Evolutionary conservation across 2,888 invertebrate genomes (phyloP), one percentile per base, ranked within the genome.

Genomic region (Fragum whitleyi): DNA sequence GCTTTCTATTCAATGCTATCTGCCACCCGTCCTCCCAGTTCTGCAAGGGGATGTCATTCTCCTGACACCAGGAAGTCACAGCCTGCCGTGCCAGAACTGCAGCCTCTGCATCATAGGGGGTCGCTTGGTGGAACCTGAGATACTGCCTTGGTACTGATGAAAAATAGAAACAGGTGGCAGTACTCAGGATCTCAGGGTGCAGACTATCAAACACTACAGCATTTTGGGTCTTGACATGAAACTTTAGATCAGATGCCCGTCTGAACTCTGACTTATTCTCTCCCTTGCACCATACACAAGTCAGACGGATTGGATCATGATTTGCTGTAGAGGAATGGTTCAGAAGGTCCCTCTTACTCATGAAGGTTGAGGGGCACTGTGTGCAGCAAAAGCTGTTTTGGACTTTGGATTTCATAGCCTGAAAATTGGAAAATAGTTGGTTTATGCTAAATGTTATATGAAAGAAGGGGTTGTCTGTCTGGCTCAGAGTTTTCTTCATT

Each of bases 321-420:
- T 57, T 57, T n/a, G 57, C 57, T 2, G 57, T 57, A 7, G 57
- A 57, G 6, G 3, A 21, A 23, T 57, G 57, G 21, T 21, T 26
- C 2, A 57, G 23, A n/a, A 57, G 57, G n/a, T 57, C 9, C n/a
- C 3, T 57, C 57, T 57, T 57, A 14, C 19, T 26, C 21, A 26
- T 57, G 57, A 57, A 57, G 11, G 57, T 57, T 23, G 57, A 57
- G 9, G 57, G 57, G n/a, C 57, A 57, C n/a, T 57, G 11, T 11
- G 11, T n/a, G n/a, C 57, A 57, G 23, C 11, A 9, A n/a, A 57
- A 57, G 32, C 32, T 36, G 32, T 36, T n/a, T 9, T 36, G 32
- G 32, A 36, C 32, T n/a, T n/a, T n/a, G n/a, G 32, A 36, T 36
- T 36, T 36, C 3, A 36, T 36, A 36, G 32, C 32, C 32, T 36